Base-by-base conservation (phyloP, 2,888 invertebrate species). In the Linyphia triangularis region DNA sequence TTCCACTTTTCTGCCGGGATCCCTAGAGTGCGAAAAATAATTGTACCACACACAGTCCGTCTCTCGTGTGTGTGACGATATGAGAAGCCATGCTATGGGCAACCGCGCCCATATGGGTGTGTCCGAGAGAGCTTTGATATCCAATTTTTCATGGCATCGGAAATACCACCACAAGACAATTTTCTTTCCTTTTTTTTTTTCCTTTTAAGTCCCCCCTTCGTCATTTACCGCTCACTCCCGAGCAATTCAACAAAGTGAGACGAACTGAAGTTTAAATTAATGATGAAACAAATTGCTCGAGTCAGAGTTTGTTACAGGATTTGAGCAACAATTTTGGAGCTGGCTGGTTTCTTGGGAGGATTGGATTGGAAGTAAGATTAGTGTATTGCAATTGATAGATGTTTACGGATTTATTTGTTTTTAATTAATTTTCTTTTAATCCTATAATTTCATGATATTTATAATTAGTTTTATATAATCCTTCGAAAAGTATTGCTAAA, bases 261-360 rank as follows among this genome's bases (percentile, higher is more conserved):
- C 72, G 59, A 40, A 63, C 72, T 16, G 61, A 40, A 28, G 43
- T 63, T 61, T 37, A 84, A 84, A 84, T 84, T 75, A 77, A 84
- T 84, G 84, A 65, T 77, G 84, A 84, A 65, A 51, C 84, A 84
- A 84, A 84, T 84, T 75, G 69, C 37, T 77, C 57, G 84, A 65
- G 70, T n/a, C 57, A 84, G 77, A 75, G 67, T 72, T 82, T 40
- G 59, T 24, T 26, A 28, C 28, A 37, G 40, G 61, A 77, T 61
- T 40, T 10, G 77, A 7, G 77, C 77, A 77, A 77, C 77, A 77
- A 77, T 77, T 77, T 77, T 57, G 28, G n/a, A n/a, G n/a, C n/a
- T n/a, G n/a, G n/a, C n/a, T n/a, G n/a, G n/a, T n/a, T 30, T n/a
- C 33, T 57, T 37, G 9, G 19, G 22, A 40, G 43, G 24, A 37